A percentile compares a stretch with the other conserved stretches of the same genome.
Conservation (phyloP, 2,888 invertebrate genomes). For the Thymelicus lineola region DNA sequence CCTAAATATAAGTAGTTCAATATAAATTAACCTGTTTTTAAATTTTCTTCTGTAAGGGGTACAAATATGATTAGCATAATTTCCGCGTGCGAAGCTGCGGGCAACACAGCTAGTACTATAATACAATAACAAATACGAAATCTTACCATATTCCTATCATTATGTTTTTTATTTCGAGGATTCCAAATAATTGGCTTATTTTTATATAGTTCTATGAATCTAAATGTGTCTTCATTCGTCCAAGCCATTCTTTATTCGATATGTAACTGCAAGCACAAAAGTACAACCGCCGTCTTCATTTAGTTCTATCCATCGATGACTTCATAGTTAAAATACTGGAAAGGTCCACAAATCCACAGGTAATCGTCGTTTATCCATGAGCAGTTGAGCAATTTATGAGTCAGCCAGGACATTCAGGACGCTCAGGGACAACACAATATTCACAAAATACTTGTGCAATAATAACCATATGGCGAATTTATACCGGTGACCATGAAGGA, state of each 20-base stretch:
- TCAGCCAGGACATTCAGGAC: not conserved
- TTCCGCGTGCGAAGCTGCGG: no score
- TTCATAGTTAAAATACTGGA: not conserved
- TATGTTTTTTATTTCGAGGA: conserved; percentile 32
- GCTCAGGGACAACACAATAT: not conserved
- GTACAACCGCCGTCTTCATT: not conserved
- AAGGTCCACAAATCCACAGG: not conserved
- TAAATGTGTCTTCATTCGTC: conserved; percentile 35
- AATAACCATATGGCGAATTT: not conserved
- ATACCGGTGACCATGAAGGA: not conserved
- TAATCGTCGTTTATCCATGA: not conserved
- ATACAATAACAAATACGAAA: not conserved
- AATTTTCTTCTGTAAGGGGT: no score
- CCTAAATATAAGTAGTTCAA: no score
- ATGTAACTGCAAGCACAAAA: not conserved
- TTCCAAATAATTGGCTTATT: conserved; percentile 36
- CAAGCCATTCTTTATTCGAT: conserved; percentile 27
- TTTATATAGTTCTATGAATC: conserved; percentile 30
- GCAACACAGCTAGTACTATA: no score
- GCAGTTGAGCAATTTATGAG: not conserved
- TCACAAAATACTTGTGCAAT: not conserved
- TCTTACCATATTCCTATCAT: conserved; percentile 28
- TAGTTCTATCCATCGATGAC: not conserved
- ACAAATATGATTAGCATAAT: no score
- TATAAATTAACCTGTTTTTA: no score